Conservation (phyloP, 1,140 invertebrate species). For the Argopecten irradians region DNA sequence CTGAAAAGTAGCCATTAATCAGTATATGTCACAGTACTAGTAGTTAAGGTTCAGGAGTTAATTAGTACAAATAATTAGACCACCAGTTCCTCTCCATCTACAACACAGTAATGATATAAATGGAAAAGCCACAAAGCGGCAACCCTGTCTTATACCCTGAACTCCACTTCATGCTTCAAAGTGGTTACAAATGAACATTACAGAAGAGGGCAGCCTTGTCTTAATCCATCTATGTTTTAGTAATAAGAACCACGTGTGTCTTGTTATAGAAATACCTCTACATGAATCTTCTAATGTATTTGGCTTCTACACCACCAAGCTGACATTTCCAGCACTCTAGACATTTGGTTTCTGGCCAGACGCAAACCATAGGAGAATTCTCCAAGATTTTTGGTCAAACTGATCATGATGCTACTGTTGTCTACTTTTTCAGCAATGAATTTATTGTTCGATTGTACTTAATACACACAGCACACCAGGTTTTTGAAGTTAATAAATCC, state of each 20-base stretch:
- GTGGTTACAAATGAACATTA: not conserved
- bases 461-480: too few relatives aligned
- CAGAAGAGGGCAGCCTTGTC: not conserved
- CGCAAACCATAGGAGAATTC: not conserved
- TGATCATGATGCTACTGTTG: too few relatives aligned
- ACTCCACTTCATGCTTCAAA: too few relatives aligned
- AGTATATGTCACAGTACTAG: too few relatives aligned
- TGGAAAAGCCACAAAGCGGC: not conserved
- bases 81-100: not conserved
- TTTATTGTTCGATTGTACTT: too few relatives aligned
- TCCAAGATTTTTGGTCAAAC: too few relatives aligned
- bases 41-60: not conserved
- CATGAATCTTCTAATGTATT: not conserved
- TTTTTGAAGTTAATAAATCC: too few relatives aligned
- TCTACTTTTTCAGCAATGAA: too few relatives aligned
- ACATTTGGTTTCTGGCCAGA: not conserved
- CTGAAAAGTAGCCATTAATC: too few relatives aligned
- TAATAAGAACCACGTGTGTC: not conserved
- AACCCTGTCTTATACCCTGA: not conserved
- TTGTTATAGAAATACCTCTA: not conserved
- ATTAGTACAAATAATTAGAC: not conserved
- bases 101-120: not conserved
- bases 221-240: not conserved
- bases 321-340: not conserved
- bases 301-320: not conserved